Conservation (phyloP, 1,140 invertebrate species). For the Aphelinus certus region DNA sequence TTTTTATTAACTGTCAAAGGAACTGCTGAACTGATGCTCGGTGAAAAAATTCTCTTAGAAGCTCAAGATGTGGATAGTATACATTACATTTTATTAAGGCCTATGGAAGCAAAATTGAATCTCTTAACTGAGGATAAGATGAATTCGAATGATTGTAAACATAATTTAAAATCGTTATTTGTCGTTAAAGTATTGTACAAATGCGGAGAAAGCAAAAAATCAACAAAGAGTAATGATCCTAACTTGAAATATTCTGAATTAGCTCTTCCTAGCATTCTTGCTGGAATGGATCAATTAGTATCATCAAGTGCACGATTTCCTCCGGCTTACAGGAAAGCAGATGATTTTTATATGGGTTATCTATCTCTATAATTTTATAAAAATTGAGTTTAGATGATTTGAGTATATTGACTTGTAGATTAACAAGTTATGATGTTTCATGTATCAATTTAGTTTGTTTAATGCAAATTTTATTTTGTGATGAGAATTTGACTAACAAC, state of each 20-base stretch:
- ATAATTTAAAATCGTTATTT: constrained; percentile 46
- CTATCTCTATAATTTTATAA: constrained; percentile 28
- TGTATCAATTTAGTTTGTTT: too few relatives aligned
- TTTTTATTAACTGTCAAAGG: constrained; percentile 56
- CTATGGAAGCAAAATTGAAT: constrained; percentile 57
- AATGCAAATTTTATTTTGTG: too few relatives aligned
- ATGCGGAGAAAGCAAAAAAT: constrained; percentile 50
- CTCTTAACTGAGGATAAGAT: constrained; percentile 50
- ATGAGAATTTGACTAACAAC: too few relatives aligned
- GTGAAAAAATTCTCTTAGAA: constrained; percentile 55
- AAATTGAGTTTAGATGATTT: too few relatives aligned
- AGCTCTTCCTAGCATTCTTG: constrained; percentile 50
- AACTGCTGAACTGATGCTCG: constrained; percentile 44
- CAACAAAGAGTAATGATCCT: constrained; percentile 39
- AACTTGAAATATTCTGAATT: constrained; percentile 54
- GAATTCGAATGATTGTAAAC: constrained; percentile 32
- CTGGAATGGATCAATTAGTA: constrained; percentile 57
- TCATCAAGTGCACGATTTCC: constrained; percentile 55
- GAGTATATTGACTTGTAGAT: too few relatives aligned
- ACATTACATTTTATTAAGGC: constrained; percentile 55
- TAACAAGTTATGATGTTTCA: too few relatives aligned
- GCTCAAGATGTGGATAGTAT: constrained; percentile 47
- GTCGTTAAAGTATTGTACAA: constrained; percentile 59
- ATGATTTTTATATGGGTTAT: constrained; percentile 55
- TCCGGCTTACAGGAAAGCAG: constrained; percentile 51